Base-by-base conservation (phyloP, 2,113 vertebrate species). In the Lathamus discolor region DNA sequence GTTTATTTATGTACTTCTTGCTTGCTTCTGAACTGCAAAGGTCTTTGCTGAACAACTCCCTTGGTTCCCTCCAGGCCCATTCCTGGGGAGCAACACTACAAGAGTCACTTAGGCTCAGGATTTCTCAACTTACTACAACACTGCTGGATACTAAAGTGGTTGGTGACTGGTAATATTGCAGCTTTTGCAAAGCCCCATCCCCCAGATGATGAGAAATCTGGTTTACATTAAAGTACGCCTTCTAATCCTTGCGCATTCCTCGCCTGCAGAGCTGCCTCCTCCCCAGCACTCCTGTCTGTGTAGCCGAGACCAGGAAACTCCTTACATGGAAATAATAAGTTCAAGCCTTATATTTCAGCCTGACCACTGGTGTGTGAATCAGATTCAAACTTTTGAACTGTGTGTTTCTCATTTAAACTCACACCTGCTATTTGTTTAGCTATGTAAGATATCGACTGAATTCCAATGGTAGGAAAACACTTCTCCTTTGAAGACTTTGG, bases 371-470 rank as follows among this genome's bases (percentile, higher is more conserved):
- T 28, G 6, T 79, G 86, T 64, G 93, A 91, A 66, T 57, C 86
- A 52, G 27, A 66, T 25, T 29, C 92, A 84, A 91, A 93, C 79
- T 90, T 89, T 51, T 75, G 92, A 91, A 84, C 95, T 25, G 83
- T 5, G 41, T 63, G 90, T 62, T 95, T 77, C 90, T 57, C 63
- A 25, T 28, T 61, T 85, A 75, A 55, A 62, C 75, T 49, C 81
- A 43, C 91, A 89, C 90, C 90, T 90, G 69, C 19, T 43, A 46
- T 74, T 88, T 70, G 90, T 95, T 96, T 84, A 89, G 88, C 86
- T 61, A 55, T 59, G 73, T 15, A 73, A 83, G 72, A 61, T 23
- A 49, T 51, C 1, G 41, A 37, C 48, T 46, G 66, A 27, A 91
- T 55, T 92, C 79, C 67, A 87, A 64, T 7, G 24, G 66, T 76